phyloP scores from a whole-genome alignment of 2,797 vertebrate species.

The Poliocrania exsul region DNA sequence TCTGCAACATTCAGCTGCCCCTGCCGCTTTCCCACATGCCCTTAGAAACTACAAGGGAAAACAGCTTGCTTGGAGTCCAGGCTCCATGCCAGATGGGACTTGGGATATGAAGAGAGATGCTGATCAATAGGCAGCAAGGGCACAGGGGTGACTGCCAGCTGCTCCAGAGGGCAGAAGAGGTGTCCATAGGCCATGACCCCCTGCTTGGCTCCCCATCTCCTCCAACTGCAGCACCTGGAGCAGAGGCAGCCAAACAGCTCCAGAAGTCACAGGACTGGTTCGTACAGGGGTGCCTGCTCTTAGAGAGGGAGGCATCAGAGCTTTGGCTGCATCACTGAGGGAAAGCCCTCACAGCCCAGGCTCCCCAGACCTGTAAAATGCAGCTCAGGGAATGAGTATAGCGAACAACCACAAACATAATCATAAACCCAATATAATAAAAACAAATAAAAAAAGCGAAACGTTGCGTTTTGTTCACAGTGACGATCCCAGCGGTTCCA shows the following conservation, averaged over 20 bases:
- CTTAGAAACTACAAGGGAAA: not conserved
- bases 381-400: constrained; percentile 1
- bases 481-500: constrained; percentile 79
- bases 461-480: constrained; percentile 82
- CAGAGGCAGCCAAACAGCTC: not conserved
- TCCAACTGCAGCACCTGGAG: not conserved
- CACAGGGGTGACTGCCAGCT: not conserved
- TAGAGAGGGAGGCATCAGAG: not conserved
- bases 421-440: constrained; percentile 10
- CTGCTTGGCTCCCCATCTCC: not conserved
- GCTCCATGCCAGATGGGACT: not conserved
- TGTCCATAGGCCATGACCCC: not conserved
- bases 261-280: not conserved
- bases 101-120: not conserved
- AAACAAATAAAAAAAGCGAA: constrained; percentile 73
- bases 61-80: not conserved
- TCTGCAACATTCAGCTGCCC: not conserved
- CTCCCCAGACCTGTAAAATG: not conserved
- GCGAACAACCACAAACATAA: not conserved
- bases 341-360: not conserved
- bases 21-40: not conserved
- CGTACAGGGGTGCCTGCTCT: not conserved
- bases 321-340: not conserved
- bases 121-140: not conserved
- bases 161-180: not conserved